Evolutionary conservation across 2,113 vertebrate species (phyloP), one percentile per base, ranked within the genome.

Genomic region (Trichechus manatus): DNA sequence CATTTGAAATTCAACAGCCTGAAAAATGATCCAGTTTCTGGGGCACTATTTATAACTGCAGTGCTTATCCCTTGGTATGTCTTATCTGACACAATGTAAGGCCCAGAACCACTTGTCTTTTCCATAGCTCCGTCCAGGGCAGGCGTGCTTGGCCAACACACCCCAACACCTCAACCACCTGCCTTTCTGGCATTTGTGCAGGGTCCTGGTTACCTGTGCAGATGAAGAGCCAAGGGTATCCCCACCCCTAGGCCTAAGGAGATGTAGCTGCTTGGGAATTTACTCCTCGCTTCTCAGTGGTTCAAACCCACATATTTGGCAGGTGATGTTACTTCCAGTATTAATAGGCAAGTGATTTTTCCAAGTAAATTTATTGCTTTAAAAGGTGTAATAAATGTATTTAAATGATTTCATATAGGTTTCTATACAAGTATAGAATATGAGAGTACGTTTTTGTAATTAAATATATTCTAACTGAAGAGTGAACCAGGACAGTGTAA

Each of bases 41-140:
- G 87, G 82, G 85, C 91, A 92, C 39, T 98, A 97, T 96, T 98
- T 97, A 97, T 96, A 97, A 97, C 81, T 6, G 22, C 59, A 53
- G 72, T 80, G 90, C 91, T 96, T 93, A 97, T 92, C 94, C 95
- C 81, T 87, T 82, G 89, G 93, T 94, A 90, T 68, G 68, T 78
- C 96, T 97, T 97, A 92, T 97, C 96, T 96, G 95, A 97, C 91
- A 93, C 75, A 91, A 44, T 93, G 80, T 91, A 70, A 96, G 72
- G 93, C 61, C 87, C 96, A 95, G 64, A 86, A 82, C 42, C 72
- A 83, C 70, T 93, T 92, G 61, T 77, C 83, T 94, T 97, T 96
- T 96, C 97, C 96, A 93, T 29, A 78, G 84, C 66, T 87, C 66
- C 75, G 36, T 80, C 90, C 90, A 97, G 90, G 90, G n/a, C 84